Evolutionary conservation across 92 coral and sea anemone genomes (phyloP), one percentile per base, ranked within the genome.

Genomic region (Actinostola sp.): DNA sequence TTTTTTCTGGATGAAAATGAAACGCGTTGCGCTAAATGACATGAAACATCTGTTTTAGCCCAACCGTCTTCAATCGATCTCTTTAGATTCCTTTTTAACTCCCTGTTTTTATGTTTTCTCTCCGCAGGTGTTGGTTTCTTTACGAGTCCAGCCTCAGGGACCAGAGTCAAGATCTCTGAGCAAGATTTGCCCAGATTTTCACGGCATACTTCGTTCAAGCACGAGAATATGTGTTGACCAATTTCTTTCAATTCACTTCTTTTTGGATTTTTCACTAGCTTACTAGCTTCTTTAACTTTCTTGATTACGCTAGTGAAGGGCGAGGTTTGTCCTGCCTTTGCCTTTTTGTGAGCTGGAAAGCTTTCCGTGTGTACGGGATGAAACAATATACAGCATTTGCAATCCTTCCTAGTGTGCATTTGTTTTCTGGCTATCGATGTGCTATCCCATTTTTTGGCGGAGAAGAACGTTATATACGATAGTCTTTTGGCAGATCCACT

Each of bases 91-190:
- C 52, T 20, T 19, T 63, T 20, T 21, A 39, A 2, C n/a, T 63
- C 17, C 19, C 70, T 38, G 48, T 21, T 1, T 39, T 63, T 63
- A 1, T 28, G 2, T 45, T 67, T 67, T 44, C 26, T 67, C 45
- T 67, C 73, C 6, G 21, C 73, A 67, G 60, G 60, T 8, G 73
- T 7, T 0, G 60, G 1, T 61, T 67, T 67, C 73, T 44, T 67
- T 2, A 15, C 13, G 0, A 46, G 24, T 0, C 8, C 30, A 42
- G 61, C 60, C 61, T 67, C 73, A 2, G 73, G 61, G 0, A 46
- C 73, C 6, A 67, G 58, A 13, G 73, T 44, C 24, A 67, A 8
- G 43, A 67, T 0, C 0, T 46, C 61, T 26, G 39, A 30, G 27
- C 45, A 67, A 53, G 63, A 45, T 28, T 32, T 38, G 24, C 80